A percentile compares a stretch with the other conserved stretches of the same genome.
Conservation (phyloP, 2,797 vertebrate genomes). For the Neosilurus hyrtlii region DNA sequence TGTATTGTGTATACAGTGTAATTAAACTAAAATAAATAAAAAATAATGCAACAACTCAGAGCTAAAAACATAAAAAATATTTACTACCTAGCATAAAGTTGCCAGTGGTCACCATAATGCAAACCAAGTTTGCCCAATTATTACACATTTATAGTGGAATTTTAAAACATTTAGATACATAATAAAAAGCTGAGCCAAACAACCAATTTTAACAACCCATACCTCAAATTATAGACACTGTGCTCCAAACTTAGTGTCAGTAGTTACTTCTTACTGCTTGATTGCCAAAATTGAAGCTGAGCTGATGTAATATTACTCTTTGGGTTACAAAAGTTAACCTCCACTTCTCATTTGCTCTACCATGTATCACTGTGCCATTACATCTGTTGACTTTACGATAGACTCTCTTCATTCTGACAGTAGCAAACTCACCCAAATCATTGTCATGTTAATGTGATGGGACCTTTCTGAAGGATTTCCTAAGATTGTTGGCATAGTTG, state of each 20-base stretch:
- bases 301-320: neutral
- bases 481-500: neutral
- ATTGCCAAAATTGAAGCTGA: conserved; percentile 11
- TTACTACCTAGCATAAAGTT: neutral
- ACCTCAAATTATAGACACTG: neutral
- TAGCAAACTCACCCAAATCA: neutral
- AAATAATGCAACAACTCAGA: neutral
- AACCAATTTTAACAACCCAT: neutral
- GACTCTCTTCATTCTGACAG: conserved; percentile 8
- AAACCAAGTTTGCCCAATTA: neutral
- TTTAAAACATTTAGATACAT: neutral
- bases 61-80: neutral
- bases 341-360: neutral
- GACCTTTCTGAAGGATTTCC: neutral
- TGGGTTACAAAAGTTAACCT: neutral
- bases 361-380: neutral
- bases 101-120: neutral
- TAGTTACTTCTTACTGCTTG: neutral
- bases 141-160: no score
- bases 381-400: neutral
- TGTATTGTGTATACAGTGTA: no score
- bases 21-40: no score
- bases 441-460: neutral
- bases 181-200: neutral
- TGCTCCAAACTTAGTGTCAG: neutral